These are phyloP conservation scores for Potamarius usumacintae DNA, from an alignment of 2,113 vertebrate genomes.

Conservation along the genomic window DNA sequence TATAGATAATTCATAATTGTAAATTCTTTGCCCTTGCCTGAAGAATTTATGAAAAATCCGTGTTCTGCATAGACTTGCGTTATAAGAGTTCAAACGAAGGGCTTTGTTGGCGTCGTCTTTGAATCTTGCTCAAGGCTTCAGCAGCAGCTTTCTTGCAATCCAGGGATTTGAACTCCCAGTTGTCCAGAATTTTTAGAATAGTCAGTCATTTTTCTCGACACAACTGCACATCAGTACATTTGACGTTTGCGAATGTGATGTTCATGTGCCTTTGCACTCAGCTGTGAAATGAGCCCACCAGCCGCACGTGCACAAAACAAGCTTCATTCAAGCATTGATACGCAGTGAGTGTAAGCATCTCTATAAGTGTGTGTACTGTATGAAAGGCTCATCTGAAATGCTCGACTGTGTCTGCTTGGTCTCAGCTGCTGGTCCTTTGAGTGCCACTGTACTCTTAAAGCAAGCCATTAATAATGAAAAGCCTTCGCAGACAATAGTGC, in stretches of 20 bases:
- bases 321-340: background rate
- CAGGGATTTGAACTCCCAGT: background rate
- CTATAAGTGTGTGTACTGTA: background rate
- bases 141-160: background rate
- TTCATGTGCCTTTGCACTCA: background rate
- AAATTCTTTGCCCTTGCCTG: background rate
- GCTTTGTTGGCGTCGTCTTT: background rate
- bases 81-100: background rate
- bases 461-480: constrained; percentile 37
- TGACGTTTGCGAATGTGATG: background rate
- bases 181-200: background rate
- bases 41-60: background rate
- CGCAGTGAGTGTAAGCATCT: background rate
- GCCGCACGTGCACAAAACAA: background rate
- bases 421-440: constrained; percentile 14
- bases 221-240: background rate
- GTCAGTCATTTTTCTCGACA: background rate
- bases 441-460: constrained; percentile 18
- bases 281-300: background rate
- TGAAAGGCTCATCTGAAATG: constrained; percentile 6
- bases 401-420: background rate
- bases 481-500: background rate
- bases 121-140: background rate
- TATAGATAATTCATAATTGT: background rate
- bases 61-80: background rate